Conservation (phyloP, 2,888 invertebrate species). For the Acronicta alni region DNA sequence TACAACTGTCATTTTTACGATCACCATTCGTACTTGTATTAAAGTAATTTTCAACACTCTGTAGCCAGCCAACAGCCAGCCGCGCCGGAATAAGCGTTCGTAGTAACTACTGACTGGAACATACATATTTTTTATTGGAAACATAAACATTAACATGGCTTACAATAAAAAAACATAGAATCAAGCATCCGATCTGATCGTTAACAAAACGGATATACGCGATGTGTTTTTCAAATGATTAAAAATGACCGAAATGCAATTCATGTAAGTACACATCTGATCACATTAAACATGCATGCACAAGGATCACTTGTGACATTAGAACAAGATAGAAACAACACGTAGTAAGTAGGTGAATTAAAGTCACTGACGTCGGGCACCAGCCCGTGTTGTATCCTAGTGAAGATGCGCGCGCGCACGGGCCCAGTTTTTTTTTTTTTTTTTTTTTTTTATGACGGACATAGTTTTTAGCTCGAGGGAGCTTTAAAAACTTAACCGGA, state of each 20-base stretch:
- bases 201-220: slow-evolving; percentile 13
- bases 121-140: slow-evolving; percentile 13
- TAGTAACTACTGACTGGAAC: slow-evolving; percentile 3
- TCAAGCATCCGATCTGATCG: slow-evolving; percentile 4
- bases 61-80: no score
- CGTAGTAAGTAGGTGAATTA: neutral
- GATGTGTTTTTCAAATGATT: slow-evolving; percentile 41
- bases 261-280: neutral
- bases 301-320: slow-evolving; percentile 1
- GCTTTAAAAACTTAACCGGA: no score
- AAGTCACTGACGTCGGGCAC: no score
- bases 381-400: no score
- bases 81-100: slow-evolving; percentile 1
- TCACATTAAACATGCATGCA: neutral
- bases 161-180: slow-evolving; percentile 23
- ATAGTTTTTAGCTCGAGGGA: no score
- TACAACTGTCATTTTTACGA: slow-evolving; percentile 3
- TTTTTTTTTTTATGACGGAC: no score
- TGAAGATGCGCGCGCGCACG: no score
- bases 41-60: slow-evolving; percentile 3
- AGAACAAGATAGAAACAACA: neutral
- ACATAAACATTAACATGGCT: slow-evolving; percentile 14
- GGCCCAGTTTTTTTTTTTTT: no score
- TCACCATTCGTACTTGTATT: slow-evolving; percentile 3
- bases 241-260: slow-evolving; percentile 17